Evolutionary conservation across 2,888 invertebrate species (phyloP).

Genomic region (Xylota sylvarum): DNA sequence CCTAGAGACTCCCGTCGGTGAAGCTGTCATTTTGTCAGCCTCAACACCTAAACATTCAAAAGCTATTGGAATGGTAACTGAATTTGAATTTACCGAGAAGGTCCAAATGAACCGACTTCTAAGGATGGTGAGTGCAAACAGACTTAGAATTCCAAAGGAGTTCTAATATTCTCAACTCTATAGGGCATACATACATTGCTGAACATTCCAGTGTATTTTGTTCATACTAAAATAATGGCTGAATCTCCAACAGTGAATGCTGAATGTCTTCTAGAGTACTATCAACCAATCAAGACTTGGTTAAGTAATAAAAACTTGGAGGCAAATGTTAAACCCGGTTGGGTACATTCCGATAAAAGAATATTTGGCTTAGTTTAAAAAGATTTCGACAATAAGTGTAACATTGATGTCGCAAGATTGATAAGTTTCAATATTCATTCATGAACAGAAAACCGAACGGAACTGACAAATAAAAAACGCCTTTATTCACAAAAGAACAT

Average conservation of each 20-base stretch:
- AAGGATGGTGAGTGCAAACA: slow-evolving; percentile 21
- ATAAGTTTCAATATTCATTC: no score
- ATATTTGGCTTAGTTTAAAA: no score
- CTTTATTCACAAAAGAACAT: no score
- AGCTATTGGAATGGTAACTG: slow-evolving; percentile 36
- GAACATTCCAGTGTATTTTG: slow-evolving; percentile 85
- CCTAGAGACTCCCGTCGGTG: slow-evolving; percentile 55
- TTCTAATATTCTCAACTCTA: background rate
- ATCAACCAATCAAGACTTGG: slow-evolving; percentile 88
- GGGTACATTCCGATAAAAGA: slow-evolving; percentile 5
- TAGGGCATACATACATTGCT: slow-evolving; percentile 59
- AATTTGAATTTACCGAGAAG: background rate
- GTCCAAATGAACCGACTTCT: slow-evolving; percentile 50
- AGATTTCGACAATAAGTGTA: no score
- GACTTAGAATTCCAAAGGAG: background rate
- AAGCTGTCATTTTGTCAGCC: slow-evolving; percentile 65
- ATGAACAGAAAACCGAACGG: no score
- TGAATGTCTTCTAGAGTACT: slow-evolving; percentile 91
- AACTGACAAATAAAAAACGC: no score
- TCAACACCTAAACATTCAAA: slow-evolving; percentile 54
- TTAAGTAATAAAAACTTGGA: slow-evolving; percentile 1
- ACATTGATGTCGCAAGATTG: no score
- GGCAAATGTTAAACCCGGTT: slow-evolving; percentile 21
- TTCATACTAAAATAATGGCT: slow-evolving; percentile 90
- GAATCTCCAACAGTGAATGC: slow-evolving; percentile 90